These are phyloP conservation scores for Ovis canadensis DNA, from an alignment of 2,113 vertebrate species.

Conservation along the genomic window DNA sequence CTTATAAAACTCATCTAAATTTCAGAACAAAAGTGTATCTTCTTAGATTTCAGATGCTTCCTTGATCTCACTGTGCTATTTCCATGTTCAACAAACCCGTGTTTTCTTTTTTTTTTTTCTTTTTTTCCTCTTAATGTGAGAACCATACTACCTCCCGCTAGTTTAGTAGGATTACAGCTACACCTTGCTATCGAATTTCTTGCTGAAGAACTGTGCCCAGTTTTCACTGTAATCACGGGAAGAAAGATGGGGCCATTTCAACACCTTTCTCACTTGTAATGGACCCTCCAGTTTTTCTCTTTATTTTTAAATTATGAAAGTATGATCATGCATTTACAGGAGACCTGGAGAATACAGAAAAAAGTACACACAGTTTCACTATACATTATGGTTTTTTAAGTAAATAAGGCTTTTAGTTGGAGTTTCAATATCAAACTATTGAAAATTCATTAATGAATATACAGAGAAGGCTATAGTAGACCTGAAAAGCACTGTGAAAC, in stretches of 20 bases:
- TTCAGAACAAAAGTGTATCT: slow-evolving; percentile 46
- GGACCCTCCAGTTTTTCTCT: neutral
- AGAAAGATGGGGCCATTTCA: neutral
- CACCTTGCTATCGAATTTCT: neutral
- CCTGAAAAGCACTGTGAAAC: neutral
- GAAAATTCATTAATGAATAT: neutral
- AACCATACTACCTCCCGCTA: neutral
- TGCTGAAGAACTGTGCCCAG: neutral
- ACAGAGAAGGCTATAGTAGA: neutral
- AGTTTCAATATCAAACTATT: neutral
- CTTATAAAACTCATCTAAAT: slow-evolving; percentile 52
- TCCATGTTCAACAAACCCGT: neutral
- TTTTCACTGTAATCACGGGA: neutral
- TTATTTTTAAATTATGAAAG: neutral
- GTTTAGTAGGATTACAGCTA: neutral
- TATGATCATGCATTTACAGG: neutral
- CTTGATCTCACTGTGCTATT: slow-evolving; percentile 24
- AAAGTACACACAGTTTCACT: neutral
- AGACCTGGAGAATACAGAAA: neutral
- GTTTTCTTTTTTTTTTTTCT: too few relatives aligned
- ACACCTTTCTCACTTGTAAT: neutral
- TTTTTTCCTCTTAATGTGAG: neutral
- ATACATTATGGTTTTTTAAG: neutral
- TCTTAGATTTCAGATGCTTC: slow-evolving; percentile 22
- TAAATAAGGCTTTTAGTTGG: neutral